phyloP scores from a whole-genome alignment of 1,140 invertebrate species.

The Cyphomyrmex costatus region DNA sequence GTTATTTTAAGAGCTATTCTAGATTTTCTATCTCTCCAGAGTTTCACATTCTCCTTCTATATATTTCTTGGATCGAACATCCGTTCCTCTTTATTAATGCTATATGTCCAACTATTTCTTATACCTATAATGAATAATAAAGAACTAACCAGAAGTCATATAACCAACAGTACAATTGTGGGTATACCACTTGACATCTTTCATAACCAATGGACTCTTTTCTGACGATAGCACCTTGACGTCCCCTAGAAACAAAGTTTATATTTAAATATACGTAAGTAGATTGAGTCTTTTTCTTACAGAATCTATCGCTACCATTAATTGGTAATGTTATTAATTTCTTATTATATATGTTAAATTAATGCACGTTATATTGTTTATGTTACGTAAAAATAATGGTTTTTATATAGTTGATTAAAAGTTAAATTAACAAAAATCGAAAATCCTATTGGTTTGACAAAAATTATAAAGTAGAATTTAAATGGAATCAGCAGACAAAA shows the following conservation, averaged over 20 bases:
- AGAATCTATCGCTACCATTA: neutral
- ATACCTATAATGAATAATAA: neutral
- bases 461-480: neutral
- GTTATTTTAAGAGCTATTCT: neutral
- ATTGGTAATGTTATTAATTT: neutral
- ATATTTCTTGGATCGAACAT: no score
- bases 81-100: neutral
- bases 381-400: neutral
- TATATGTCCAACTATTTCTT: neutral
- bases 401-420: neutral
- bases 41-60: neutral
- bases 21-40: neutral
- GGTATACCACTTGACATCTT: constrained; percentile 95
- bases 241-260: constrained; percentile 90
- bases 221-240: constrained; percentile 93
- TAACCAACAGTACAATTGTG: constrained; percentile 95
- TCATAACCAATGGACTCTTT: constrained; percentile 94
- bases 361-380: neutral
- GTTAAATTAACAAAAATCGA: neutral
- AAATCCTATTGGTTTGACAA: neutral
- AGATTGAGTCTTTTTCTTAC: neutral
- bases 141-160: constrained; percentile 91
- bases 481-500: neutral
- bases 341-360: neutral
- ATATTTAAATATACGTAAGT: neutral